Conservation (phyloP, 2,888 invertebrate genomes). For the Dryocosmus kuriphilus region DNA sequence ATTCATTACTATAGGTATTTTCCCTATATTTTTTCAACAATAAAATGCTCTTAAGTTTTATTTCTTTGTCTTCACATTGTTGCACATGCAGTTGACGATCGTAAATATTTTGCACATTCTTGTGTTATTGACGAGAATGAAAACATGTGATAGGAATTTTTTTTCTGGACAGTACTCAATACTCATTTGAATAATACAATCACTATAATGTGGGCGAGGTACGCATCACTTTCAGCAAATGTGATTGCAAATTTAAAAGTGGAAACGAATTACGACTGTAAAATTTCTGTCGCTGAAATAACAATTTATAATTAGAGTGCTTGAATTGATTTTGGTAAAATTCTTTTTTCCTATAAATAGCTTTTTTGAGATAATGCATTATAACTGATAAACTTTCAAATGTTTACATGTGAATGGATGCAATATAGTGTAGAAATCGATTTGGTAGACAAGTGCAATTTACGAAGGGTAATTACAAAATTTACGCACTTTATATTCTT, state of each 20-base stretch:
- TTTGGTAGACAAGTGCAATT: neutral
- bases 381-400: too few species aligned
- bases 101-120: neutral
- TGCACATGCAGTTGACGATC: neutral
- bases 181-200: too few species aligned
- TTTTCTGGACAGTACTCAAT: neutral
- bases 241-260: neutral
- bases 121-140: neutral
- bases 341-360: neutral
- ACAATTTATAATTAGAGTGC: neutral
- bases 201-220: neutral
- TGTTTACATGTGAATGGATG: too few species aligned
- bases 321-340: neutral
- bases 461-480: neutral
- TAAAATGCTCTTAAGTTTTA: neutral
- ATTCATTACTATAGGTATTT: neutral
- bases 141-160: neutral
- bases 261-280: neutral
- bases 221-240: neutral
- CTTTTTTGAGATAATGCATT: too few species aligned
- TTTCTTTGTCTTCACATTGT: neutral
- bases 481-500: slow-evolving; percentile 4
- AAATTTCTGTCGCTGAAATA: neutral
- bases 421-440: neutral
- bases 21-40: neutral